Evolutionary conservation across 2,797 vertebrate genomes (phyloP), one percentile per base, ranked within the genome.

Genomic region (Paguma larvata): DNA sequence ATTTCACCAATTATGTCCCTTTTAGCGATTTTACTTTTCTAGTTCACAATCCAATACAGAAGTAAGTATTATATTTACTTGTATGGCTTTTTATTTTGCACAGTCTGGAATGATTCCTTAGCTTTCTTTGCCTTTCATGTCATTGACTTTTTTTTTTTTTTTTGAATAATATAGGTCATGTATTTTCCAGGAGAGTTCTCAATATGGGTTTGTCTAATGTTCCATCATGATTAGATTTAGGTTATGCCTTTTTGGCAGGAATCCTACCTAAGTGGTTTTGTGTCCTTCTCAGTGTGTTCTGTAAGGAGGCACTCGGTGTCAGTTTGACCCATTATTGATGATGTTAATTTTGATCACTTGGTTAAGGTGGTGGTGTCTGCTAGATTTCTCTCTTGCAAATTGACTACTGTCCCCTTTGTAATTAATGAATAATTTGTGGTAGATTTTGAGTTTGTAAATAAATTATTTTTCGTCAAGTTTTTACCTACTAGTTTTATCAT

Each of bases 371-470:
- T 85, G 19, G n/a, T 85, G 19, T 62, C 78, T 94, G 65, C 79
- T 32, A 85, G 78, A 65, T 85, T 89, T 91, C 53, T 85, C 14
- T 19, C 73, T 51, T 93, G 13, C 21, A 85, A 67, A 95, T 72
- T 67, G 73, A 51, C 23, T 32, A 21, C 44, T 59, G 82, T 92
- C 27, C 51, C 48, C 32, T 89, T 84, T 75, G 12, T 77, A 92
- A 89, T 62, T 92, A 87, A 85, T 91, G 34, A 59, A 62, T 80
- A 80, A 68, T 85, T 92, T 77, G 30, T 41, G 18, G 34, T 46
- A 83, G 38, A 44, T 91, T 94, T 87, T 82, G n/a, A 85, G 34
- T 68, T 68, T 77, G 44, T 92, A 80, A 85, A 94, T 94, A 77
- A 93, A 86, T 12, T 5, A 5, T 89, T 62, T 72, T 67, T 85